Conservation (phyloP, 1,140 invertebrate species). For the Pseudomyrmex flavicornis region DNA sequence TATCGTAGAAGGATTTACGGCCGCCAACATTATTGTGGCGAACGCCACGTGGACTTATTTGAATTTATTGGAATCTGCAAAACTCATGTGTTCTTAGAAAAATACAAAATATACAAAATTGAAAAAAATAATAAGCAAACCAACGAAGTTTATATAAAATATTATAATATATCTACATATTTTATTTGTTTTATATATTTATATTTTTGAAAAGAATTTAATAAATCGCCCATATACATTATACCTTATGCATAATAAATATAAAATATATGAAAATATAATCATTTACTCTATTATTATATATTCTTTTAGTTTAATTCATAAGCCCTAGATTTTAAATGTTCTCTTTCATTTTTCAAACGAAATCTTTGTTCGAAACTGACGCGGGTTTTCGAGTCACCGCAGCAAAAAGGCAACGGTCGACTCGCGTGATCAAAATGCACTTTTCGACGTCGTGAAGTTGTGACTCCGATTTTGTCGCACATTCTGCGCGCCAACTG, state of each 20-base stretch:
- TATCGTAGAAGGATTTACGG: conserved; percentile 14
- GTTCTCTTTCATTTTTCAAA: not conserved
- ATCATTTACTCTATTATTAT: too few species aligned
- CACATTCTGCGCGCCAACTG: conserved; percentile 34
- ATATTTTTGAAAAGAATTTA: too few species aligned
- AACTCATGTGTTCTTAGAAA: not conserved
- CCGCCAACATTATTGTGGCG: not conserved
- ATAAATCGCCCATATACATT: too few species aligned
- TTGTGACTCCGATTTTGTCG: conserved; percentile 41
- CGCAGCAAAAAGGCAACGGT: conserved; percentile 68
- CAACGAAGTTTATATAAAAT: too few species aligned
- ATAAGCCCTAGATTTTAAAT: not conserved
- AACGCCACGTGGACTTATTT: not conserved
- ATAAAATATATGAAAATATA: too few species aligned
- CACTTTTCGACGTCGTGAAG: conserved; percentile 77
- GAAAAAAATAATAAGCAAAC: not conserved
- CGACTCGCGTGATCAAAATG: conserved; percentile 74
- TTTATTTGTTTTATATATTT: too few species aligned
- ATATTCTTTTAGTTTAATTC: not conserved
- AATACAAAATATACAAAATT: not conserved
- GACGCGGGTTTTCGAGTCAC: conserved; percentile 71
- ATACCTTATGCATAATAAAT: too few species aligned
- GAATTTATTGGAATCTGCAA: not conserved
- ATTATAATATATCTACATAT: too few species aligned
- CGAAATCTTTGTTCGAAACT: conserved; percentile 13